Evolutionary conservation across 2,797 vertebrate species (phyloP).

Genomic region (Argentina silus): DNA sequence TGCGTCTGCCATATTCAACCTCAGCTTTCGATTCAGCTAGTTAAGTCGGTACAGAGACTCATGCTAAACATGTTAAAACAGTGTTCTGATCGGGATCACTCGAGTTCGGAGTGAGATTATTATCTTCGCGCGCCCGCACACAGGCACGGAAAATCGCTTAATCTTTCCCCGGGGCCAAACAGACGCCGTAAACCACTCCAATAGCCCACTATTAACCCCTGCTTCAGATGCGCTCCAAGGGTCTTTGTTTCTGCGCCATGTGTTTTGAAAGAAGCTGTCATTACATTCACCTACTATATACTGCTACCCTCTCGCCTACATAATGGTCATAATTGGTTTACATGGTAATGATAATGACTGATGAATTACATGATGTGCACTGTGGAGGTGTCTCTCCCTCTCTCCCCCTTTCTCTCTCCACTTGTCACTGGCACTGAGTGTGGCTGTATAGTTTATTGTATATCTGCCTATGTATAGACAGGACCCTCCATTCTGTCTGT

Average conservation of each 20-base stretch:
- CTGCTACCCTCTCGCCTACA: slow-evolving; percentile 45
- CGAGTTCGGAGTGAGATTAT: slow-evolving; percentile 54
- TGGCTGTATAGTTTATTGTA: no score
- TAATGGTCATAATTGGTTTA: slow-evolving; percentile 63
- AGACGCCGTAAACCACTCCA: slow-evolving; percentile 50
- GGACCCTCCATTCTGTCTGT: neutral
- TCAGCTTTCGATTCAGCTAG: neutral
- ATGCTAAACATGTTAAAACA: slow-evolving; percentile 34
- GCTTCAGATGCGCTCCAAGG: neutral
- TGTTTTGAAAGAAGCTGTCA: slow-evolving; percentile 53
- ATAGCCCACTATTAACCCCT: slow-evolving; percentile 56
- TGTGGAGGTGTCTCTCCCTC: no score
- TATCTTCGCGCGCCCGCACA: slow-evolving; percentile 50
- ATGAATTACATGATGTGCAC: no score
- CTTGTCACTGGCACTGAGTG: neutral
- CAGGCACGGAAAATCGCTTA: slow-evolving; percentile 52
- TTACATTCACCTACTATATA: slow-evolving; percentile 39
- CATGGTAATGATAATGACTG: slow-evolving; percentile 42
- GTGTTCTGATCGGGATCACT: slow-evolving; percentile 46
- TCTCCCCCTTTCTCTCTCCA: no score
- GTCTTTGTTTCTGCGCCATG: slow-evolving; percentile 51
- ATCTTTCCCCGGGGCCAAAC: slow-evolving; percentile 54
- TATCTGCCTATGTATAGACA: neutral
- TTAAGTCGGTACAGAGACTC: neutral
- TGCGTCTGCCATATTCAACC: neutral